A percentile compares a stretch with the other conserved stretches of the same genome.
Evolutionary conservation across 1,140 invertebrate species (phyloP).

Genomic region (Bombus huntii): DNA sequence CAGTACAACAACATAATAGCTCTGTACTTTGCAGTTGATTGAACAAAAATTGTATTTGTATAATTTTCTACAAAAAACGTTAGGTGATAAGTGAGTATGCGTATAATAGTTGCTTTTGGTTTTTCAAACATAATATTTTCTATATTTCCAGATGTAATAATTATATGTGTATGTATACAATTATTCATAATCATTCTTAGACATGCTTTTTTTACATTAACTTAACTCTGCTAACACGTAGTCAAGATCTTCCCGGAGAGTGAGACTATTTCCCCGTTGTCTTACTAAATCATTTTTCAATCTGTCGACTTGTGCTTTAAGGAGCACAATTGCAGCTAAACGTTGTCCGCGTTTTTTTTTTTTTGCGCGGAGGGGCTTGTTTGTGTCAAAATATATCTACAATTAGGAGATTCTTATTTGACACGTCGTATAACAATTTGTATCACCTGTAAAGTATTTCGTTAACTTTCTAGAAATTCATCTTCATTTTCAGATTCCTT

Average conservation of each 20-base stretch:
- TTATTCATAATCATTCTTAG: constrained; percentile 28
- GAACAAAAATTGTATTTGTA: constrained; percentile 42
- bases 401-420: neutral
- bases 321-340: constrained; percentile 85
- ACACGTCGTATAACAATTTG: neutral
- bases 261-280: too few relatives aligned
- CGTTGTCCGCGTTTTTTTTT: constrained; percentile 89
- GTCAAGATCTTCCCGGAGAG: too few relatives aligned
- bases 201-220: too few relatives aligned
- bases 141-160: constrained; percentile 64
- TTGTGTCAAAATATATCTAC: constrained; percentile 75
- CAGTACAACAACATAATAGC: neutral
- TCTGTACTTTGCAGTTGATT: constrained; percentile 14
- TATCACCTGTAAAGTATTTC: constrained; percentile 74
- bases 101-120: constrained; percentile 30
- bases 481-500: constrained; percentile 86
- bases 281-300: too few relatives aligned
- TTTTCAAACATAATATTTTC: constrained; percentile 54
- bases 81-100: constrained; percentile 17
- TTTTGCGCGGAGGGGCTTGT: too few relatives aligned
- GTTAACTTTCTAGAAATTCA: constrained; percentile 76
- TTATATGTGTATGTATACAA: constrained; percentile 61
- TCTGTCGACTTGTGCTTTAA: constrained; percentile 89
- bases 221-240: too few relatives aligned
- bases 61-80: constrained; percentile 23